These are phyloP conservation scores for Aptenodytes forsteri DNA, from an alignment of 2,113 vertebrate genomes.

Conservation along the genomic window DNA sequence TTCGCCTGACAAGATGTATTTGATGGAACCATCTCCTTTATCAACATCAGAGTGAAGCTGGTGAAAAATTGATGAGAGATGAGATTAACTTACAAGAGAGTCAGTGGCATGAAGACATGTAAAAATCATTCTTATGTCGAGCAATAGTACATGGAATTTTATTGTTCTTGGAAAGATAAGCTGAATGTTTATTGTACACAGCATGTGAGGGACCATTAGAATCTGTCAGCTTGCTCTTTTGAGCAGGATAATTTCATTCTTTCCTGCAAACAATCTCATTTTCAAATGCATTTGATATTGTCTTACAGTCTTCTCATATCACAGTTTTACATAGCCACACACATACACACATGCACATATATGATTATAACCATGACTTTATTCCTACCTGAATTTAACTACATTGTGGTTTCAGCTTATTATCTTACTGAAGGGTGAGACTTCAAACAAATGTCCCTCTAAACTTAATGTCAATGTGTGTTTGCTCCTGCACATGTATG, in stretches of 20 bases:
- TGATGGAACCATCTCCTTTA: constrained; percentile 93
- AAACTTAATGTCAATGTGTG: background rate
- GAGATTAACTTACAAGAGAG: constrained; percentile 76
- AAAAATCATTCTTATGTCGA: constrained; percentile 63
- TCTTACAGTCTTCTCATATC: background rate
- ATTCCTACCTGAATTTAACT: background rate
- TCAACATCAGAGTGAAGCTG: constrained; percentile 98
- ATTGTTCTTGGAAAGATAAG: constrained; percentile 65
- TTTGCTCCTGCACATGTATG: background rate
- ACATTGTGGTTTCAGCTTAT: background rate
- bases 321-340: background rate
- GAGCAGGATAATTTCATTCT: constrained; percentile 4
- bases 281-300: background rate
- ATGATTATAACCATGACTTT: fast-evolving
- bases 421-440: background rate
- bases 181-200: background rate
- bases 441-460: background rate
- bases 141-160: constrained; percentile 24
- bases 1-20: constrained; percentile 94
- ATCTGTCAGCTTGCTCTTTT: background rate
- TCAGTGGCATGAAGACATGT: constrained; percentile 57
- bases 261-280: constrained; percentile 28
- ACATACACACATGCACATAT: background rate
- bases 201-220: background rate
- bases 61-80: constrained; percentile 76